These are phyloP conservation scores for Trichopoda pennipes DNA, from an alignment of 2,888 invertebrate species.

Conservation along the genomic window DNA sequence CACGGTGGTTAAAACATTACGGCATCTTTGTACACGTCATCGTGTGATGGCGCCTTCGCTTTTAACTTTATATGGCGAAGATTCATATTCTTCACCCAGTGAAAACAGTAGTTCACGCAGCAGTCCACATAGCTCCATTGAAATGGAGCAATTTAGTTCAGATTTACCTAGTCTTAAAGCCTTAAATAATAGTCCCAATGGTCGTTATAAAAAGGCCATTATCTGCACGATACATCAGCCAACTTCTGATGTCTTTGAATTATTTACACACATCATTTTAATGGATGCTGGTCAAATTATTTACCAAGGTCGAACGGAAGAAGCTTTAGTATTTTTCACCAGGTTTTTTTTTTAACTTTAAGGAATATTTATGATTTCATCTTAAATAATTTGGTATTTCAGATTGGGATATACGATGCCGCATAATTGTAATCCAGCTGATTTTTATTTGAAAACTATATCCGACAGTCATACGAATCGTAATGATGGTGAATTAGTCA, in stretches of 20 bases:
- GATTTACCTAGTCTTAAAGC: slow-evolving; percentile 73
- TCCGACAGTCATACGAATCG: slow-evolving; percentile 81
- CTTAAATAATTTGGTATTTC: slow-evolving; percentile 68
- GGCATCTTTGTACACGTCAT: slow-evolving; percentile 83
- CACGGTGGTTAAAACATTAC: slow-evolving; percentile 87
- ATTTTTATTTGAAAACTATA: slow-evolving; percentile 88
- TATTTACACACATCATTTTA: slow-evolving; percentile 90
- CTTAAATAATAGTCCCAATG: slow-evolving; percentile 74
- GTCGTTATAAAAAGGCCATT: slow-evolving; percentile 84
- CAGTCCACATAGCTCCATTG: slow-evolving; percentile 72
- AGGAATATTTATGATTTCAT: neutral
- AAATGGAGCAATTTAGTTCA: slow-evolving; percentile 75
- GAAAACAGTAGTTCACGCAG: slow-evolving; percentile 68
- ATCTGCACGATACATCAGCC: slow-evolving; percentile 96
- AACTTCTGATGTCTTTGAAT: slow-evolving; percentile 90
- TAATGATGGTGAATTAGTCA: slow-evolving; percentile 73
- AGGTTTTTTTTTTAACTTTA: slow-evolving; percentile 82
- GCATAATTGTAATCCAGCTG: slow-evolving; percentile 90
- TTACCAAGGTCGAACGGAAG: slow-evolving; percentile 88
- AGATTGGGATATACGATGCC: slow-evolving; percentile 87
- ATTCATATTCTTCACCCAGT: slow-evolving; percentile 73
- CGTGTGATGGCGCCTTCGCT: slow-evolving; percentile 73
- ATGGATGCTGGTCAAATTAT: slow-evolving; percentile 90
- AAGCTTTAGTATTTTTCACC: slow-evolving; percentile 86
- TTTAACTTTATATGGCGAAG: slow-evolving; percentile 75